A percentile compares a stretch with the other conserved stretches of the same genome.
phyloP scores from a whole-genome alignment of 2,888 invertebrate species.

The Neoscelio sp. region DNA sequence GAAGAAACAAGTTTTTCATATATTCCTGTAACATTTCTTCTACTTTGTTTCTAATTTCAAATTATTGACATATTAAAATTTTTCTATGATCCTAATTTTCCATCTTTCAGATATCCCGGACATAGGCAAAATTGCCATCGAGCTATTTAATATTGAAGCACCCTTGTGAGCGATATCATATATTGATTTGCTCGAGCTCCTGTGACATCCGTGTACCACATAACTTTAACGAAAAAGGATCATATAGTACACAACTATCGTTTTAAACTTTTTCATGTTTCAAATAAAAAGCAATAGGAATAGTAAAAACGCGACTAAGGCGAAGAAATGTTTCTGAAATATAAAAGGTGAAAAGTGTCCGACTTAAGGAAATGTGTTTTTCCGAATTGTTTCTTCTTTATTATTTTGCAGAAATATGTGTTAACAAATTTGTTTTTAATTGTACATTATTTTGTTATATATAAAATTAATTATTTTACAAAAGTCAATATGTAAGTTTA shows the following conservation, averaged over 20 bases:
- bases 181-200: slow-evolving; percentile 51
- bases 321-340: slow-evolving; percentile 43
- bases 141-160: slow-evolving; percentile 51
- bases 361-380: slow-evolving; percentile 50
- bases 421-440: too few species aligned
- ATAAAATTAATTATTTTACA: too few species aligned
- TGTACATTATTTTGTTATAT: too few species aligned
- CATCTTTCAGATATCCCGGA: slow-evolving; percentile 9
- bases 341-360: slow-evolving; percentile 53
- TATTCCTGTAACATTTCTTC: neutral
- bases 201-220: slow-evolving; percentile 42
- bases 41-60: slow-evolving; percentile 31
- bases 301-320: slow-evolving; percentile 43
- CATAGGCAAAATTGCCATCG: slow-evolving; percentile 31
- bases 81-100: neutral
- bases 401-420: slow-evolving; percentile 30
- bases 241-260: slow-evolving; percentile 60
- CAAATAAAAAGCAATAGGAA: slow-evolving; percentile 47
- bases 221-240: slow-evolving; percentile 47
- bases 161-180: slow-evolving; percentile 17
- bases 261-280: slow-evolving; percentile 55
- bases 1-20: too few species aligned
- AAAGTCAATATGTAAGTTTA: too few species aligned
- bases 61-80: slow-evolving; percentile 42
- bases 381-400: slow-evolving; percentile 42